phyloP scores from a whole-genome alignment of 2,888 invertebrate species.

The Atrina japonica region DNA sequence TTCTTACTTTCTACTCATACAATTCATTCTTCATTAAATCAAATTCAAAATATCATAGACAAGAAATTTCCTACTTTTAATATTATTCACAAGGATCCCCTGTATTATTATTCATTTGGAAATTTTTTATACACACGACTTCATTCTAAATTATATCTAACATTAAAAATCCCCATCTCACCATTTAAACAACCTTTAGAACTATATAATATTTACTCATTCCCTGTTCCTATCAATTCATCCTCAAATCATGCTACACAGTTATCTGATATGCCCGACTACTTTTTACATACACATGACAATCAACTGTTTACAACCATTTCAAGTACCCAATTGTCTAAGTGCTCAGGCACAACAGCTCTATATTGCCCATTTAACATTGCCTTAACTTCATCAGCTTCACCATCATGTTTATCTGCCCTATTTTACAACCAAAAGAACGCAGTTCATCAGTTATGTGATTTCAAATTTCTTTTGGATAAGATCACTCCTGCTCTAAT shows the following conservation, averaged over 20 bases:
- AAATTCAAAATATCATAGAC: slow-evolving; percentile 8
- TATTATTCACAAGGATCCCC: slow-evolving; percentile 8
- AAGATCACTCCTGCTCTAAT: background rate
- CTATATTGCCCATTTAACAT: background rate
- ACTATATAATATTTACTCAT: slow-evolving; percentile 28
- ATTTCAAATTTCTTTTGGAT: slow-evolving; percentile 3
- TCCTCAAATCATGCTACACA: slow-evolving; percentile 44
- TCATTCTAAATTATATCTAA: slow-evolving; percentile 18
- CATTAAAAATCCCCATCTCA: slow-evolving; percentile 35
- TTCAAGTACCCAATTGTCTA: slow-evolving; percentile 13
- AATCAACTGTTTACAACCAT: slow-evolving; percentile 36
- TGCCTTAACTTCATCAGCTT: slow-evolving; percentile 1
- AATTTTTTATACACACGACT: slow-evolving; percentile 13
- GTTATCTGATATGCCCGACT: slow-evolving; percentile 30
- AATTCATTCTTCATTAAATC: slow-evolving; percentile 8
- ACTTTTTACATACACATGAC: slow-evolving; percentile 22
- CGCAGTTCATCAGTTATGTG: background rate
- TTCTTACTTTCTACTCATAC: slow-evolving; percentile 3
- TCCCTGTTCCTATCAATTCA: slow-evolving; percentile 39
- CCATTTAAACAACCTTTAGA: slow-evolving; percentile 34
- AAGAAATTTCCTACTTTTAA: slow-evolving; percentile 7
- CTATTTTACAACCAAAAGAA: slow-evolving; percentile 16
- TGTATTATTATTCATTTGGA: slow-evolving; percentile 14
- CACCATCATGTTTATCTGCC: slow-evolving; percentile 2
- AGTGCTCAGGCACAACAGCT: background rate